Conservation (phyloP, 2,797 vertebrate genomes). For the Liparis tanakae region DNA sequence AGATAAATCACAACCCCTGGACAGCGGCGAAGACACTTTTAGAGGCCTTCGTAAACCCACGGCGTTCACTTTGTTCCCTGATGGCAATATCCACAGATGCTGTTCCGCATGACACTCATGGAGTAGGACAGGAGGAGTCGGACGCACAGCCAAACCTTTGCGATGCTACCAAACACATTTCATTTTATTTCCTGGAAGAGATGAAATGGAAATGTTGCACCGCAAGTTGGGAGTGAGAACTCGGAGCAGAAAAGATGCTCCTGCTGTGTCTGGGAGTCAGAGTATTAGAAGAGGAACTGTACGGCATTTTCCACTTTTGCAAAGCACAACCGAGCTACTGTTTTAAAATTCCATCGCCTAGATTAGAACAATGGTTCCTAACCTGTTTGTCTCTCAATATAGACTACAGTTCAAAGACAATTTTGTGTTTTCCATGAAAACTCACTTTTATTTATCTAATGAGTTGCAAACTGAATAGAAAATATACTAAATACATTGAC, state of each 20-base stretch:
- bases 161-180: slow-evolving; percentile 37
- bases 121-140: slow-evolving; percentile 7
- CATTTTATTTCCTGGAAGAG: slow-evolving; percentile 32
- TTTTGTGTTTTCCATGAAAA: too few relatives aligned
- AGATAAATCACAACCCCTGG: slow-evolving; percentile 74
- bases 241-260: background rate
- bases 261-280: background rate
- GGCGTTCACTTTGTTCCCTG: slow-evolving; percentile 66
- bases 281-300: background rate
- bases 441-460: too few relatives aligned
- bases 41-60: slow-evolving; percentile 73
- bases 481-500: too few relatives aligned
- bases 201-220: slow-evolving; percentile 34
- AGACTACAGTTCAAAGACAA: too few relatives aligned
- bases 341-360: background rate
- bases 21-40: slow-evolving; percentile 77
- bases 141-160: slow-evolving; percentile 39
- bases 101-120: slow-evolving; percentile 45
- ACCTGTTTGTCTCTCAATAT: background rate
- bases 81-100: slow-evolving; percentile 66
- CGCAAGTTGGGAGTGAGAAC: slow-evolving; percentile 18
- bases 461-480: too few relatives aligned
- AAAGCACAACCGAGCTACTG: background rate
- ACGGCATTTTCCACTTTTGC: background rate
- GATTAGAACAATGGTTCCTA: background rate